A percentile compares a stretch with the other conserved stretches of the same genome.
Conservation (phyloP, 2,113 vertebrate species). For the Gambusia affinis region DNA sequence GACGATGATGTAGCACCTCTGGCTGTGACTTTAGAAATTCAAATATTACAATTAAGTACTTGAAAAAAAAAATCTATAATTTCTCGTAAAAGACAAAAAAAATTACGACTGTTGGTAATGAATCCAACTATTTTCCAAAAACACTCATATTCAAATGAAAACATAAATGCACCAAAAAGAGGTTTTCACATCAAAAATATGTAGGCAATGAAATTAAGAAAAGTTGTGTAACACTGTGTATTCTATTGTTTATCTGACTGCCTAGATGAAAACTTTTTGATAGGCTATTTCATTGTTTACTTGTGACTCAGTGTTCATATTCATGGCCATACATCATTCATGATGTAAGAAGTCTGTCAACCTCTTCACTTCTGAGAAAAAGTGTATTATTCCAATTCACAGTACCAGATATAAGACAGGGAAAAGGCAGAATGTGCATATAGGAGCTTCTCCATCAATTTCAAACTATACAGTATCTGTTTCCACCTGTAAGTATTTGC, state of each 20-base stretch:
- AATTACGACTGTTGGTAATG: neutral
- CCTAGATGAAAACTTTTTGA: neutral
- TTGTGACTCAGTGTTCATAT: neutral
- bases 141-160: neutral
- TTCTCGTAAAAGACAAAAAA: no score
- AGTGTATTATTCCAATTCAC: neutral
- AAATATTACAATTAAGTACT: no score
- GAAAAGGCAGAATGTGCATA: neutral
- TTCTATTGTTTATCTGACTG: neutral
- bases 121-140: neutral
- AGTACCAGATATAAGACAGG: neutral
- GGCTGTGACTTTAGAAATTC: no score
- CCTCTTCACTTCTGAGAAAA: neutral
- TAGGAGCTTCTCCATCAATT: neutral
- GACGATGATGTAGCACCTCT: no score
- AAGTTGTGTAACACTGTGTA: neutral
- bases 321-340: neutral
- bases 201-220: neutral
- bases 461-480: slow-evolving; percentile 14
- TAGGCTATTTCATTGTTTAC: slow-evolving; percentile 8
- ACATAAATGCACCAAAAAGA: neutral
- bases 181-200: no score
- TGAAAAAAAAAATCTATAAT: no score
- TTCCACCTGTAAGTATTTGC: slow-evolving; percentile 30
- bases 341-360: neutral